Base-by-base conservation (phyloP, 2,888 invertebrate species). In the Pristionchus mayeri region DNA sequence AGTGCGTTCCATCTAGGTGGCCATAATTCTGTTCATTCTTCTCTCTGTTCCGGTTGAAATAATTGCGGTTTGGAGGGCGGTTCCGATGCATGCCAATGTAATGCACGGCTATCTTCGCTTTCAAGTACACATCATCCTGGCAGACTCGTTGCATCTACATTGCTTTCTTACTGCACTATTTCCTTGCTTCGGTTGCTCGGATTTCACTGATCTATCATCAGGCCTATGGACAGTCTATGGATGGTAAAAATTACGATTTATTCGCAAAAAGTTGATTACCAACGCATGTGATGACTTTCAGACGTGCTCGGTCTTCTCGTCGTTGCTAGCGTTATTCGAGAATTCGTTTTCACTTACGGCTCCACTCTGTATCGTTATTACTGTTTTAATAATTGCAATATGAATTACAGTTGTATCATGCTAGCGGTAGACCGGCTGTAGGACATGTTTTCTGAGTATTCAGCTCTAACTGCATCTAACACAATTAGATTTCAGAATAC, bases 181-280 rank as follows among this genome's bases (percentile, higher is more conserved):
- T 71, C 71, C n/a, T 71, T 4, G 71, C 40, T 11, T 44, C 40
- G 7, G 71, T 40, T 6, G 71, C 71, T 1, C 37, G 71, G 40
- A 40, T 71, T 44, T 40, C 71, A 30, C 40, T 71, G n/a, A 71
- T 71, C 24, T 71, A 71, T 30, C 71, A 71, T 44, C 71, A 71
- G 24, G 40, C 21, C 0, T 71, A 44, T 11, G 71, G 71, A 7
- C n/a, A 40, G 2, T 40, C 40, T 0, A 44, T 71, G 71, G 40
- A 40, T 6, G 63, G 63, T 63, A 3, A 30, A 60, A 30, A 30
- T 60, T 4, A 27, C 60, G n/a, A n/a, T n/a, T n/a, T n/a, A n/a
- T n/a, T n/a, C n/a, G n/a, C n/a, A n/a, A n/a, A n/a, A n/a, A n/a
- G n/a, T n/a, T n/a, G n/a, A n/a, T n/a, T n/a, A n/a, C n/a, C n/a